phyloP scores from a whole-genome alignment of 2,888 invertebrate genomes.

The Oscheius onirici region DNA sequence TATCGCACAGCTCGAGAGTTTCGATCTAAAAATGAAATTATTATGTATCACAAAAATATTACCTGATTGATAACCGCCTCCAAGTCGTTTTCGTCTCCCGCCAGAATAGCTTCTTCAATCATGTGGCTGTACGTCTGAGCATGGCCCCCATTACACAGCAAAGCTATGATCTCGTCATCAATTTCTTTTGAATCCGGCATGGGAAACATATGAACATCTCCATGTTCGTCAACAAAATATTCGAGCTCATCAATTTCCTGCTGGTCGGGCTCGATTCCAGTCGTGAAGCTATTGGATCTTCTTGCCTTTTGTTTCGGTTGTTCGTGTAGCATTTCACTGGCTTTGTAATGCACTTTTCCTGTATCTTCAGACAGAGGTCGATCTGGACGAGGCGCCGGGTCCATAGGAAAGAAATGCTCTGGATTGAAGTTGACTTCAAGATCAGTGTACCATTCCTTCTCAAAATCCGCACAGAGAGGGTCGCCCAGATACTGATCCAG shows the following conservation, averaged over 20 bases:
- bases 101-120: not conserved
- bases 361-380: not conserved
- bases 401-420: no score
- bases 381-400: no score
- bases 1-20: not conserved
- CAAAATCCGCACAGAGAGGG: no score
- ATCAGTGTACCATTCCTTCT: no score
- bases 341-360: not conserved
- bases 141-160: not conserved
- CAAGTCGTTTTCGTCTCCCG: constrained; percentile 1
- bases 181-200: not conserved
- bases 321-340: not conserved
- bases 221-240: not conserved
- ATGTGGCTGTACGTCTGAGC: not conserved
- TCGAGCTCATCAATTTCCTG: not conserved
- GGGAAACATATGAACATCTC: not conserved
- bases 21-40: not conserved
- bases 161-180: not conserved
- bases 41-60: not conserved
- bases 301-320: not conserved
- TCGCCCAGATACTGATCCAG: no score
- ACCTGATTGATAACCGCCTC: not conserved
- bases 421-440: no score
- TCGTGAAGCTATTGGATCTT: constrained; percentile 11
- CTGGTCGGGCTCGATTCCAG: not conserved